phyloP scores from a whole-genome alignment of 2,888 invertebrate species.

The Fissipunctia ypsillon region DNA sequence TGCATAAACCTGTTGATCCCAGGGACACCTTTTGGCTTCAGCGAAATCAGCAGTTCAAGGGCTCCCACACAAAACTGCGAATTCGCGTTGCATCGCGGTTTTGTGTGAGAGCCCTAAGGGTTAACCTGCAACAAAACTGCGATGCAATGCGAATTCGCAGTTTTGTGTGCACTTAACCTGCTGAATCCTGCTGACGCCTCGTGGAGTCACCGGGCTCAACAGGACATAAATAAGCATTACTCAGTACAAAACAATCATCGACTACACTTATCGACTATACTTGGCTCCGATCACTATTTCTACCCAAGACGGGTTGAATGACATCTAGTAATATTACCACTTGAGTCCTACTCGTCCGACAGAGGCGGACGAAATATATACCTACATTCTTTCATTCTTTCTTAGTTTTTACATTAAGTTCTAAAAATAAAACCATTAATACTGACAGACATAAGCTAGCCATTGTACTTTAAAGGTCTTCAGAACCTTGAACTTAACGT shows the following conservation, averaged over 20 bases:
- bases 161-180: too few species aligned
- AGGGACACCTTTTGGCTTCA: too few species aligned
- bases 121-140: too few species aligned
- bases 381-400: slow-evolving; percentile 13
- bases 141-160: too few species aligned
- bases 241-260: not conserved
- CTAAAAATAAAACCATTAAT: slow-evolving; percentile 14
- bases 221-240: too few species aligned
- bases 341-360: not conserved
- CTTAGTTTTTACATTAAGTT: slow-evolving; percentile 8
- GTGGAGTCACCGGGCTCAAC: too few species aligned
- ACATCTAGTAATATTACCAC: slow-evolving; percentile 24
- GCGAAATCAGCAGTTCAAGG: too few species aligned
- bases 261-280: not conserved
- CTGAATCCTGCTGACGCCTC: too few species aligned
- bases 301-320: slow-evolving; percentile 40
- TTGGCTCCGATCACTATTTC: slow-evolving; percentile 14
- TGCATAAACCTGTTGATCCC: too few species aligned
- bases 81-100: too few species aligned
- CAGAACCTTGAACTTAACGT: slow-evolving; percentile 37
- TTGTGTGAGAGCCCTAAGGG: too few species aligned
- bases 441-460: slow-evolving; percentile 6
- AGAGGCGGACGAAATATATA: slow-evolving; percentile 1
- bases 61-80: too few species aligned
- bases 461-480: slow-evolving; percentile 20